These are phyloP conservation scores for Dilophus febrilis DNA, from an alignment of 2,888 invertebrate genomes.

Conservation along the genomic window DNA sequence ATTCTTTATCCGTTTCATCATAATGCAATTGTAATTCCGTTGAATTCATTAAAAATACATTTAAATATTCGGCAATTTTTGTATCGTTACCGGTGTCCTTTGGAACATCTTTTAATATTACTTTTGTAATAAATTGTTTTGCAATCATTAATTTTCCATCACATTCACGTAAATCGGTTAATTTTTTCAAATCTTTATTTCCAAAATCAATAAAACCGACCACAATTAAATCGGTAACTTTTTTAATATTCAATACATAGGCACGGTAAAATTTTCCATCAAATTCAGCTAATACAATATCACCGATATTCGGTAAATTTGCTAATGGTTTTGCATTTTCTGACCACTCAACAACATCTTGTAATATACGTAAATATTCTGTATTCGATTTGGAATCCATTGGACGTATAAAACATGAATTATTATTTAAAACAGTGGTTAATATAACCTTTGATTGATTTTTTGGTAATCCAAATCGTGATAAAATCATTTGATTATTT, in stretches of 20 bases:
- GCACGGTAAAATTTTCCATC: conserved; percentile 16
- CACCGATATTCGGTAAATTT: no score
- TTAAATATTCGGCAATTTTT: conserved; percentile 16
- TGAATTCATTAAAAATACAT: conserved; percentile 14
- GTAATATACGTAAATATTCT: no score
- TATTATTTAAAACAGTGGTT: no score
- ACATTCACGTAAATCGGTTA: conserved; percentile 18
- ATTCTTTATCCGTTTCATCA: conserved; percentile 13
- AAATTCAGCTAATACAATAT: background rate
- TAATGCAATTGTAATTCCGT: conserved; percentile 17
- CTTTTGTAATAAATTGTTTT: conserved; percentile 19
- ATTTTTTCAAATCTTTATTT: conserved; percentile 17
- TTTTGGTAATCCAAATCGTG: no score
- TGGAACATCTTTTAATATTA: conserved; percentile 20
- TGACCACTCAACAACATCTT: no score
- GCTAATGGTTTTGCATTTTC: no score
- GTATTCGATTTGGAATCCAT: no score
- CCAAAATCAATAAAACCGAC: conserved; percentile 24
- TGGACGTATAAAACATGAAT: no score
- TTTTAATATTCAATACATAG: conserved; percentile 18
- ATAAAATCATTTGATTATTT: no score
- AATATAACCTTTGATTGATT: no score
- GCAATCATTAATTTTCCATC: conserved; percentile 14
- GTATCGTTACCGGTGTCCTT: conserved; percentile 18
- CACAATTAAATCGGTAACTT: conserved; percentile 15